Evolutionary conservation across 2,113 vertebrate genomes (phyloP).

Genomic region (Micronisus gabar): DNA sequence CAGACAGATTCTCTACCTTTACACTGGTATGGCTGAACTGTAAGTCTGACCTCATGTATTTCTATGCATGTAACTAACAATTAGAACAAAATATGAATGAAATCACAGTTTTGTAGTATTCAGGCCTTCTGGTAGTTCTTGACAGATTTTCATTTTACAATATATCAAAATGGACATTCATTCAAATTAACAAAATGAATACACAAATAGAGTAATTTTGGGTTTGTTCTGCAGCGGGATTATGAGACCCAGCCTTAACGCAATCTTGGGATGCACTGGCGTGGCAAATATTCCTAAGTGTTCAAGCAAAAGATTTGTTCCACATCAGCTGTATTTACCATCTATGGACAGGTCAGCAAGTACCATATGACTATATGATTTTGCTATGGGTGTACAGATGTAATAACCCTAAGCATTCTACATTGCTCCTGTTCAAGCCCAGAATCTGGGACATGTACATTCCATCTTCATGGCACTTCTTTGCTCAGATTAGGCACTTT

Average conservation of each 20-base stretch:
- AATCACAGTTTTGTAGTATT: not conserved
- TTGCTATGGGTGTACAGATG: not conserved
- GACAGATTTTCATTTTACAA: not conserved
- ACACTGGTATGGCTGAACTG: not conserved
- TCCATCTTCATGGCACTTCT: not conserved
- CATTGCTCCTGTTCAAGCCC: not conserved
- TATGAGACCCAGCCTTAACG: constrained; percentile 86
- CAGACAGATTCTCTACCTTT: not conserved
- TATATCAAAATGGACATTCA: not conserved
- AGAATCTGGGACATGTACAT: not conserved
- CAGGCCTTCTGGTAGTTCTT: not conserved
- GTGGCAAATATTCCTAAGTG: constrained; percentile 89
- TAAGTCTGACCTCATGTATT: not conserved
- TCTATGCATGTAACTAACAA: not conserved
- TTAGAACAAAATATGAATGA: not conserved
- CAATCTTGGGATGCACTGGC: constrained; percentile 85
- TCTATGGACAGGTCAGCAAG: not conserved
- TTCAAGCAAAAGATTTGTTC: not conserved
- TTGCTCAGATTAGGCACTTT: not conserved
- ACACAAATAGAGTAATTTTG: not conserved
- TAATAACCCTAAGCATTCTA: not conserved
- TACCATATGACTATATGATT: not conserved
- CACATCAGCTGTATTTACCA: not conserved
- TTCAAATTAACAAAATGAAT: not conserved
- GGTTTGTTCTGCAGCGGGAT: constrained; percentile 75